Conservation (phyloP, 2,113 vertebrate species). For the Zosterops japonicus region DNA sequence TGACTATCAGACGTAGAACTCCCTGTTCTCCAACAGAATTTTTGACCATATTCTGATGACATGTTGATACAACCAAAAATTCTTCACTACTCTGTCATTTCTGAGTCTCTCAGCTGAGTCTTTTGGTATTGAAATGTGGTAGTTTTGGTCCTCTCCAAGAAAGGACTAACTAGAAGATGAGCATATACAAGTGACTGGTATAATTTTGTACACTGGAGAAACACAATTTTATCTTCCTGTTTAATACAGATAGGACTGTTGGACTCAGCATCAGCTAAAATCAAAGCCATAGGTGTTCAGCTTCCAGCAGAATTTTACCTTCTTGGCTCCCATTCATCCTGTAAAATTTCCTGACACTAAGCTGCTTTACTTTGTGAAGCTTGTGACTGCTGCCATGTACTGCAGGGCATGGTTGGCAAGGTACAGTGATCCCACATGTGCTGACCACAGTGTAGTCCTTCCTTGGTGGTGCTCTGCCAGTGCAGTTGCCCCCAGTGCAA, state of each 20-base stretch:
- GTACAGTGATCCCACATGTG: background rate
- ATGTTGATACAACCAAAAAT: constrained; percentile 23
- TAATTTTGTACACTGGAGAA: constrained; percentile 34
- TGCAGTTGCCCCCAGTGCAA: background rate
- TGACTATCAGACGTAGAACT: constrained; percentile 1
- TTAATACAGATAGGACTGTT: constrained; percentile 20
- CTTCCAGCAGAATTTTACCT: constrained; percentile 27
- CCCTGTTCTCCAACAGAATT: background rate
- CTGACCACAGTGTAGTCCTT: background rate
- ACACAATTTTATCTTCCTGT: constrained; percentile 19
- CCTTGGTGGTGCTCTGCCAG: background rate
- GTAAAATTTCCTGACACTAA: background rate
- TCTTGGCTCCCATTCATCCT: background rate
- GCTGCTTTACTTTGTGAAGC: constrained; percentile 1
- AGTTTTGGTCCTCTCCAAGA: constrained; percentile 5
- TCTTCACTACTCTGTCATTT: constrained; percentile 21
- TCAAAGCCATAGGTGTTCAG: constrained; percentile 45
- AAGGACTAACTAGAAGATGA: constrained; percentile 36
- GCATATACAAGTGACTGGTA: background rate
- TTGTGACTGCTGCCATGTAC: background rate
- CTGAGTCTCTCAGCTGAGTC: background rate
- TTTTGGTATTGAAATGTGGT: background rate
- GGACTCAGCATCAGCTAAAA: constrained; percentile 25
- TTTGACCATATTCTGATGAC: constrained; percentile 24
- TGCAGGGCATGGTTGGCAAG: background rate